Percentiles rank a stretch among this genome's conserved stretches.
Evolutionary conservation across 2,113 vertebrate genomes (phyloP).

Genomic region (Cyanocitta stelleri): DNA sequence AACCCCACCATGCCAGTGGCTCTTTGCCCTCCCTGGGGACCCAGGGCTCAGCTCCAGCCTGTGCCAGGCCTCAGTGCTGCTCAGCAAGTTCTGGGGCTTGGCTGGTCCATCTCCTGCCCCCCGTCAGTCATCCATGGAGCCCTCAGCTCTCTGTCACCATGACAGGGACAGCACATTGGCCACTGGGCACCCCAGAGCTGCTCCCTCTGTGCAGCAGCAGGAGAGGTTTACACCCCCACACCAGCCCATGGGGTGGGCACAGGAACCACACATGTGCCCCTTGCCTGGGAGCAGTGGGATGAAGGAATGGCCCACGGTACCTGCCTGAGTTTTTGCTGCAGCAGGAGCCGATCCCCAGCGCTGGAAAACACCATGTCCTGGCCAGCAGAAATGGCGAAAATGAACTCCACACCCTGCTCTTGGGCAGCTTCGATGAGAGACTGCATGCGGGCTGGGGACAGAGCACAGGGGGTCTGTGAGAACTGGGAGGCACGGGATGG

Average conservation of each 20-base stretch:
- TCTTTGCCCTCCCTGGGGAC: background rate
- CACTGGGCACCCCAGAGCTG: background rate
- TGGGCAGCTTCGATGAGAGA: slow-evolving; percentile 75
- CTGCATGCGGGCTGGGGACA: slow-evolving; percentile 69
- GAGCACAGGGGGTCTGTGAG: background rate
- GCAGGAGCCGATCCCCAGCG: slow-evolving; percentile 76
- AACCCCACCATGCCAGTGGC: accelerated
- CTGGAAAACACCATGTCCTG: slow-evolving; percentile 88
- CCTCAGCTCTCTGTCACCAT: background rate
- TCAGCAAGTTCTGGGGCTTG: background rate
- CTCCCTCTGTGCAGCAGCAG: background rate
- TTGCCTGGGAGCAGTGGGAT: background rate
- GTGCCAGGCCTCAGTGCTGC: background rate
- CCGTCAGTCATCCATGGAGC: background rate
- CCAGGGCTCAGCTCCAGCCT: background rate
- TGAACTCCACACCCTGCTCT: slow-evolving; percentile 71
- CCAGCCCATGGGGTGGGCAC: background rate
- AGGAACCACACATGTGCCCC: accelerated
- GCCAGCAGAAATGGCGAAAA: slow-evolving; percentile 84
- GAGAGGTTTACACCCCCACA: background rate
- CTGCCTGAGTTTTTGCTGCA: slow-evolving; percentile 86
- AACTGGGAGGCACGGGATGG: background rate
- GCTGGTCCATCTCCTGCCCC: background rate
- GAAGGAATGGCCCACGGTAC: slow-evolving; percentile 64
- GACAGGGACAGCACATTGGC: background rate